These are phyloP conservation scores for Myotis yumanensis DNA, from an alignment of 2,113 vertebrate genomes.

Conservation along the genomic window DNA sequence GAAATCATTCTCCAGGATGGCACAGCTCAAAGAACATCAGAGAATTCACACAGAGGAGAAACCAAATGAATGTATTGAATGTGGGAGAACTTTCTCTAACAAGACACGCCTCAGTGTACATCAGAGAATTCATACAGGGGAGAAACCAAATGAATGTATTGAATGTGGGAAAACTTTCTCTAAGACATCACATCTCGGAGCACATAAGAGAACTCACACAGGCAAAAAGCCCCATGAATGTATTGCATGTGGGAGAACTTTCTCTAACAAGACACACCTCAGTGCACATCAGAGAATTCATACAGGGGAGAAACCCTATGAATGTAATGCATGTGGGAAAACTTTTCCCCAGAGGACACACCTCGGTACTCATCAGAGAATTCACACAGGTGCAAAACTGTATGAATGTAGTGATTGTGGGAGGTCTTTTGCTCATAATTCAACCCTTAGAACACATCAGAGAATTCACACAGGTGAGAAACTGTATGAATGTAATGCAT, in stretches of 20 bases:
- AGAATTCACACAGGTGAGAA: too few relatives aligned
- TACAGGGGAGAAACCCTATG: not conserved
- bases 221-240: not conserved
- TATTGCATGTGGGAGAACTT: slow-evolving; percentile 8
- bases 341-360: not conserved
- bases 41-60: not conserved
- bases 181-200: not conserved
- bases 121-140: not conserved
- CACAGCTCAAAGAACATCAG: slow-evolving; percentile 5
- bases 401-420: not conserved
- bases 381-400: not conserved
- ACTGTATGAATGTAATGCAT: not conserved
- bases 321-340: not conserved
- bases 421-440: not conserved
- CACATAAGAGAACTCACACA: slow-evolving; percentile 13
- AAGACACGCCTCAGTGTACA: not conserved
- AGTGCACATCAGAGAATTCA: not conserved
- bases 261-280: not conserved
- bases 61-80: not conserved
- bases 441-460: too few relatives aligned
- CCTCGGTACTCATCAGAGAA: slow-evolving; percentile 18
- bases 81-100: not conserved
- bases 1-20: not conserved
- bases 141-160: not conserved
- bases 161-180: slow-evolving; percentile 6